Evolutionary conservation across 2,888 invertebrate species (phyloP), one percentile per base, ranked within the genome.

Genomic region (Morpho helenor): DNA sequence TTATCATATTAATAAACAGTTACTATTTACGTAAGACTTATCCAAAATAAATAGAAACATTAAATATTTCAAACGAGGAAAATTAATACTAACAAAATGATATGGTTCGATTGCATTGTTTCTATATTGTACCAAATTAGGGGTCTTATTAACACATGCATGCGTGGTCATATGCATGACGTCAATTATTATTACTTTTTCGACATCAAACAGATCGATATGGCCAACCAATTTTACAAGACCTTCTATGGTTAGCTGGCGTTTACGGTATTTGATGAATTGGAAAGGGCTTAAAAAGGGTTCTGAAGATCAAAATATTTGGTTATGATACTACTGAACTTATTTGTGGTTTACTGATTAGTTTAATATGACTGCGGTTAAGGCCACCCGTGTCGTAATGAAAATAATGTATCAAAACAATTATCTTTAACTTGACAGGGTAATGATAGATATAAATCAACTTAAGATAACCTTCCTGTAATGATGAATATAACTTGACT

Each of bases 341-440:
- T 61, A n/a, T 68, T 69, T 50, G 66, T 63, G 55, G 54, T 56
- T 56, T 62, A 52, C 49, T 59, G 64, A 66, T 65, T 67, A 74
- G 72, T 74, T 64, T 60, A 78, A 75, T 79, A 79, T 78, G 73
- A 70, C 79, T 80, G 81, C 82, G 80, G 67, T 63, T 65, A 70
- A 64, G 77, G 77, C 82, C 84, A 82, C 86, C 81, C 84, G 84
- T 80, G 80, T 74, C 71, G 72, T 69, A 70, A 67, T 68, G 75
- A 79, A 76, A 78, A 66, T 51, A 55, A 31, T 31, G 31, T 53
- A 49, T 51, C 48, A 52, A 44, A 40, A 8, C 39, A 44, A 49
- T 56, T 61, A 61, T 63, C 63, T 52, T 8, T 1, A 40, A 54
- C 16, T 53, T 57, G 61, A 59, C 59, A 61, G 57, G n/a, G 52